A percentile compares a stretch with the other conserved stretches of the same genome.
Evolutionary conservation across 1,140 invertebrate genomes (phyloP).

Genomic region (Liolophura sinensis): DNA sequence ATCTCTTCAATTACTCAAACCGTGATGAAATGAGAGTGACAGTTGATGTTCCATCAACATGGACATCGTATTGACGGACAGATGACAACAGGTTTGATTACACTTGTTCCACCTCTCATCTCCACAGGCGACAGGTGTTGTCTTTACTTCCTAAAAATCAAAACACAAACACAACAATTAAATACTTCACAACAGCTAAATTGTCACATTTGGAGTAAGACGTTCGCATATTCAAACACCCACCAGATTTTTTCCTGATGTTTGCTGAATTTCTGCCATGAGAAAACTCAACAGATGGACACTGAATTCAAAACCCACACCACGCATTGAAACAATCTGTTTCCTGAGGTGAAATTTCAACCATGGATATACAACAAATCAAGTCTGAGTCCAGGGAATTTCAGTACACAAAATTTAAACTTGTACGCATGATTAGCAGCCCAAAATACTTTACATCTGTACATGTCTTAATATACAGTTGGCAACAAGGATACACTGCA

Average conservation of each 20-base stretch:
- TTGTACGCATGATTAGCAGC: too few species aligned
- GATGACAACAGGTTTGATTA: too few species aligned
- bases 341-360: neutral
- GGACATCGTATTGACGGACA: too few species aligned
- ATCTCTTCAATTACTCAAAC: too few species aligned
- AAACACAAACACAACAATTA: conserved; percentile 4
- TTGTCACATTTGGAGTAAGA: conserved; percentile 1
- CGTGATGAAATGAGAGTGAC: too few species aligned
- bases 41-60: too few species aligned
- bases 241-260: neutral
- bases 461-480: too few species aligned
- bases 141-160: conserved; percentile 55
- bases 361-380: too few species aligned
- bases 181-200: neutral
- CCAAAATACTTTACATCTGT: too few species aligned
- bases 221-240: neutral
- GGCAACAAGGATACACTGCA: too few species aligned
- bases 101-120: conserved; percentile 32
- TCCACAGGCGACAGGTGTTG: conserved; percentile 59
- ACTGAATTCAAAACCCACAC: neutral
- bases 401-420: too few species aligned
- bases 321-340: neutral
- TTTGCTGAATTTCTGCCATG: neutral
- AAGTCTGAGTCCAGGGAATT: too few species aligned
- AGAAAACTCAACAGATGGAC: neutral